Evolutionary conservation across 2,888 invertebrate species (phyloP).

Genomic region (Microctonus hyperodae): DNA sequence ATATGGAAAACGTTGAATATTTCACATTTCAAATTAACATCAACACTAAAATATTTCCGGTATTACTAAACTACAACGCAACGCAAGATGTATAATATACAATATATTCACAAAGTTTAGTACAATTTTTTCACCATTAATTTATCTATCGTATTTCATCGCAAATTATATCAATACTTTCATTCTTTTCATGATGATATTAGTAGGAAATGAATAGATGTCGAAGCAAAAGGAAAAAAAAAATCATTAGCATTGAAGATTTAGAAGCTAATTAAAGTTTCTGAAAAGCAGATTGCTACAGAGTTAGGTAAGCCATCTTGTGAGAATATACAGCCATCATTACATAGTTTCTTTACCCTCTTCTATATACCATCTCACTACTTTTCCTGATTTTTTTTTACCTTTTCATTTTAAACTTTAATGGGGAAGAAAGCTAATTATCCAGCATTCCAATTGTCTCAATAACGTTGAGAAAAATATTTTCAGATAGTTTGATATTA

Average conservation of each 20-base stretch:
- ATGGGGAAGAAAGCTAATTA: neutral
- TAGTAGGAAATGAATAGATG: neutral
- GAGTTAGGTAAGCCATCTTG: conserved; percentile 24
- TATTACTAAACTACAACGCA: too few relatives aligned
- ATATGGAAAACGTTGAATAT: neutral
- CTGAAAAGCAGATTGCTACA: conserved; percentile 25
- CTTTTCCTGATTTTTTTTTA: conserved; percentile 8
- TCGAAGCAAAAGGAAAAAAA: conserved; percentile 31
- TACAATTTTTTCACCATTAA: too few relatives aligned
- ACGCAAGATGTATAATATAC: too few relatives aligned
- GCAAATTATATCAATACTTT: neutral
- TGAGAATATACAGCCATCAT: neutral
- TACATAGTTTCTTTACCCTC: neutral
- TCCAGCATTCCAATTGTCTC: neutral
- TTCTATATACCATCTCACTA: neutral
- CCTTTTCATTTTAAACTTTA: neutral
- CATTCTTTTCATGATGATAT: neutral
- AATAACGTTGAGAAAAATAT: neutral
- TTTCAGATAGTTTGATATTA: neutral
- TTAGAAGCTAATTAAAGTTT: conserved; percentile 43
- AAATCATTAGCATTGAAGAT: conserved; percentile 40
- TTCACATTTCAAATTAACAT: neutral
- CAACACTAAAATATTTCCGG: neutral
- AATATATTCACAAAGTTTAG: too few relatives aligned
- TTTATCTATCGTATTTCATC: neutral